phyloP scores from a whole-genome alignment of 2,888 invertebrate species.

The Eilema depressum region DNA sequence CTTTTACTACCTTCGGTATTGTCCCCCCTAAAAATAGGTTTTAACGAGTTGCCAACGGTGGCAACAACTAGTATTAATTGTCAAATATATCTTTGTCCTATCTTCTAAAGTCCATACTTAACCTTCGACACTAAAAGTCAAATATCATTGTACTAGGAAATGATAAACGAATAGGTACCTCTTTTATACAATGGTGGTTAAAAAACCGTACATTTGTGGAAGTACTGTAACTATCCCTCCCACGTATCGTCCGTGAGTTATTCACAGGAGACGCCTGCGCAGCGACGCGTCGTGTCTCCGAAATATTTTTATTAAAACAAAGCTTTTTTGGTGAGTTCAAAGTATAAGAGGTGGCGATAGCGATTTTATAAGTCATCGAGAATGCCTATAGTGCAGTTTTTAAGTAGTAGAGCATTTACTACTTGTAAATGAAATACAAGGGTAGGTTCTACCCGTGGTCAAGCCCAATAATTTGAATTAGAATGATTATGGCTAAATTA shows the following conservation, averaged over 20 bases:
- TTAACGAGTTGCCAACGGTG: no score
- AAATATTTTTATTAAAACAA: slow-evolving; percentile 77
- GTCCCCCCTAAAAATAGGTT: no score
- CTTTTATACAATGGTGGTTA: background rate
- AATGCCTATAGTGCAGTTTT: background rate
- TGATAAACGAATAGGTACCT: background rate
- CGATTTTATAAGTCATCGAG: background rate
- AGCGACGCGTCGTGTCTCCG: slow-evolving; percentile 65
- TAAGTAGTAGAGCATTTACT: background rate
- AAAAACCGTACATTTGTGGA: background rate
- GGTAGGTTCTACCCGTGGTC: no score
- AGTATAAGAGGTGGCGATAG: slow-evolving; percentile 45
- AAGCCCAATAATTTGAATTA: background rate
- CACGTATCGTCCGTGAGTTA: slow-evolving; percentile 48
- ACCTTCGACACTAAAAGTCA: background rate
- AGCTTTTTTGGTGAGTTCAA: slow-evolving; percentile 53
- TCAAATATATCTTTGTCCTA: no score
- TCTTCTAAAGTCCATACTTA: background rate
- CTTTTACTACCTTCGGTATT: no score
- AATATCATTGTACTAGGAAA: background rate
- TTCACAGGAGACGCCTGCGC: slow-evolving; percentile 53
- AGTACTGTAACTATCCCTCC: slow-evolving; percentile 35
- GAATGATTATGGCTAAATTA: background rate
- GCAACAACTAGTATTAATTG: no score
- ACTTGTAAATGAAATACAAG: background rate